Evolutionary conservation across 2,888 invertebrate genomes (phyloP).

Genomic region (Calliphora vomitoria): DNA sequence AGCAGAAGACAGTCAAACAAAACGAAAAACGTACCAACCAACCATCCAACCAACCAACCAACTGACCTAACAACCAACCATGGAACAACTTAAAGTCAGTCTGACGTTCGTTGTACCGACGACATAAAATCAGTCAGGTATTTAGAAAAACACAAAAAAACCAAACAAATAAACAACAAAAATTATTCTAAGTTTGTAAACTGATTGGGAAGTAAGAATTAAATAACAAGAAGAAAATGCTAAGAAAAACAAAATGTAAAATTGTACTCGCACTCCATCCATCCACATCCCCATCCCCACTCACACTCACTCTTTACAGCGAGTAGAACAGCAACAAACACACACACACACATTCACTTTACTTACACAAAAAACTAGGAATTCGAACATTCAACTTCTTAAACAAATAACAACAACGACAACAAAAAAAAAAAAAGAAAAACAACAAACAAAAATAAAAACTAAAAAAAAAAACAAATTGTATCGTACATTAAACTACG

Average conservation of each 20-base stretch:
- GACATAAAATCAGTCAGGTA: constrained; percentile 33
- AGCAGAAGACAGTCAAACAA: neutral
- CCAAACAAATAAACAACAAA: constrained; percentile 23
- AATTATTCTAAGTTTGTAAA: constrained; percentile 59
- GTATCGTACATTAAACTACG: constrained; percentile 36
- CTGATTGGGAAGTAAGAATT: constrained; percentile 72
- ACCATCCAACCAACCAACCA: constrained; percentile 7
- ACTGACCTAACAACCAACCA: constrained; percentile 41
- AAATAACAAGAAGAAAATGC: constrained; percentile 63
- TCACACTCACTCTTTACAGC: neutral
- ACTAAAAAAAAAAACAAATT: neutral
- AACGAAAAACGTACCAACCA: neutral
- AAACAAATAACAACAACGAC: constrained; percentile 36
- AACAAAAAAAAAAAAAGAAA: neutral
- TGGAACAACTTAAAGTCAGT: constrained; percentile 32
- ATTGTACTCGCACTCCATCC: neutral
- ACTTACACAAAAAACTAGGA: constrained; percentile 49
- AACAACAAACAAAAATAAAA: constrained; percentile 24
- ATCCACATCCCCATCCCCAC: neutral
- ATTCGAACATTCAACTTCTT: constrained; percentile 64
- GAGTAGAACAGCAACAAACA: neutral
- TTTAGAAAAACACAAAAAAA: constrained; percentile 17
- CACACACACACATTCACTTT: neutral
- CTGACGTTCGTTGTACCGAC: constrained; percentile 3
- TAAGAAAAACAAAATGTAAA: constrained; percentile 42